Conservation (phyloP, 2,113 vertebrate genomes). For the Boulengeromyrus knoepffleri region DNA sequence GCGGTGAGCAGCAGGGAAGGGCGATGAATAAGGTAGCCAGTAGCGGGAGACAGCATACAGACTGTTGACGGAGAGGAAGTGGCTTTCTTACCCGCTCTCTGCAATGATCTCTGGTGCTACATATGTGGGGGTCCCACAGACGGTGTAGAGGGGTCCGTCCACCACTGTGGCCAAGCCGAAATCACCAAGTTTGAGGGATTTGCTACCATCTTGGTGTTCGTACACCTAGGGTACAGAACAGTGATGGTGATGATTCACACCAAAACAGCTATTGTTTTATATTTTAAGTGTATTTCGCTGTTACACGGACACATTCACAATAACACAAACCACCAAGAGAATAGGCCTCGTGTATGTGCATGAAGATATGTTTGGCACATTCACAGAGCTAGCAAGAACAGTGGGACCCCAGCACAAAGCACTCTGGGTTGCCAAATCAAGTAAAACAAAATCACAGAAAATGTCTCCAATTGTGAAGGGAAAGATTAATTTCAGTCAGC, state of each 20-base stretch:
- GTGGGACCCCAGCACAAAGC: neutral
- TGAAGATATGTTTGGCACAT: neutral
- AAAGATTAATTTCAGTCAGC: neutral
- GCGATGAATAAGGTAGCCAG: too few relatives aligned
- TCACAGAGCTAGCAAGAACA: neutral
- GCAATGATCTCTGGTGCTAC: constrained; percentile 95
- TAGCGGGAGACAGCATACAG: neutral
- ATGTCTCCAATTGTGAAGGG: neutral
- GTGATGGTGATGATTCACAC: neutral
- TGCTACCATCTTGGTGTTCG: constrained; percentile 89
- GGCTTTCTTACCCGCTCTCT: constrained; percentile 77
- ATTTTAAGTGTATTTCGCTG: neutral
- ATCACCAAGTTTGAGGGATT: constrained; percentile 90
- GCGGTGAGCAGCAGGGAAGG: neutral
- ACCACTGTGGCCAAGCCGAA: constrained; percentile 92
- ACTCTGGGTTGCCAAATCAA: neutral
- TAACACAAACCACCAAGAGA: neutral
- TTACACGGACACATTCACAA: neutral
- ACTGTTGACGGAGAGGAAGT: neutral
- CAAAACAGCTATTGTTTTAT: neutral
- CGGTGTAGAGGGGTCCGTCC: constrained; percentile 83
- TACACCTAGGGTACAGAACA: constrained; percentile 69
- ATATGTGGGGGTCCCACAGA: constrained; percentile 95
- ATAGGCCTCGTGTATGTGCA: neutral
- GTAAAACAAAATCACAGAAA: neutral